Percentiles rank a stretch among this genome's conserved stretches.
phyloP scores from a whole-genome alignment of 2,113 vertebrate species.

The Prietella phreatophila region DNA sequence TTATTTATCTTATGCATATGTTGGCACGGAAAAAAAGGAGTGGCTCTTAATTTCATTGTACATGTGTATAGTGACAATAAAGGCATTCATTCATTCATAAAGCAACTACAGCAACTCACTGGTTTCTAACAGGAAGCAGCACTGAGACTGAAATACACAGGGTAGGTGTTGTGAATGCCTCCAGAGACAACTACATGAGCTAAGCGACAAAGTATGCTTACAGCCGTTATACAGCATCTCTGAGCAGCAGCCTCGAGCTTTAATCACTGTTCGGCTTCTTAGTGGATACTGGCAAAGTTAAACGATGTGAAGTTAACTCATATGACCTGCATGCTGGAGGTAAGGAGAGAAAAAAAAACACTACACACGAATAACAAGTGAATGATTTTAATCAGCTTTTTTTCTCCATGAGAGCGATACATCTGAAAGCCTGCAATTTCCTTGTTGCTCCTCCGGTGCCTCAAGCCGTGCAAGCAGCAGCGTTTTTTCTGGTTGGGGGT shows the following conservation, averaged over 20 bases:
- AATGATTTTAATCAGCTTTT: background rate
- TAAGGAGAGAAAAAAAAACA: background rate
- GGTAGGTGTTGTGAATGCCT: background rate
- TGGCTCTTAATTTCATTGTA: too few relatives aligned
- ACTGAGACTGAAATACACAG: background rate
- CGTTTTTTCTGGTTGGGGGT: constrained; percentile 23
- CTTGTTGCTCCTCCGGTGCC: background rate
- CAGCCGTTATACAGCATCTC: background rate
- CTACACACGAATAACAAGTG: background rate
- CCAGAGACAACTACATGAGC: background rate
- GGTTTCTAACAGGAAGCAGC: background rate
- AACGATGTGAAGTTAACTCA: background rate
- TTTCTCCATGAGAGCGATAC: background rate
- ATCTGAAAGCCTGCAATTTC: constrained; percentile 19
- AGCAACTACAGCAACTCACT: background rate
- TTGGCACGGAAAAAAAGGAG: too few relatives aligned
- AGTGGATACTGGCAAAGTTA: background rate
- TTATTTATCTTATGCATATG: too few relatives aligned
- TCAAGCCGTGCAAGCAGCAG: constrained; percentile 23
- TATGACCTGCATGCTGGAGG: background rate
- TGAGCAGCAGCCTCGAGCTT: background rate
- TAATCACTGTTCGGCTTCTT: background rate
- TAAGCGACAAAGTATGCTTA: too few relatives aligned
- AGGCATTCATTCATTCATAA: too few relatives aligned
- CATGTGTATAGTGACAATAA: too few relatives aligned